phyloP scores from a whole-genome alignment of 1,140 invertebrate species.

The Phymorhynchus buccinoides region DNA sequence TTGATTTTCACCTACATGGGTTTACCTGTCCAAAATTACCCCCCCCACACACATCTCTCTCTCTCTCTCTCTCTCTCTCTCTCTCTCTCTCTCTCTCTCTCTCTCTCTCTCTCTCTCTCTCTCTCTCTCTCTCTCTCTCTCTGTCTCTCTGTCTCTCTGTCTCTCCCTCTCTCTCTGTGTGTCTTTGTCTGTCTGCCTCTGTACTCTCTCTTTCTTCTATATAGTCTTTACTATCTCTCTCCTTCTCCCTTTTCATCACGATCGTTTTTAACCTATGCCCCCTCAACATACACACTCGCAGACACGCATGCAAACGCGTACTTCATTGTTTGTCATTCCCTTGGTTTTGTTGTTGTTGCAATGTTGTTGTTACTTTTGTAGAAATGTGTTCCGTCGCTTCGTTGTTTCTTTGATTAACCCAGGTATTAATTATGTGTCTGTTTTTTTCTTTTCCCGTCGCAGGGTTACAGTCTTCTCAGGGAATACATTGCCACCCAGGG shows the following conservation, averaged over 20 bases:
- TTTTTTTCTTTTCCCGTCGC: constrained; percentile 43
- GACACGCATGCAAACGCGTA: too few relatives aligned
- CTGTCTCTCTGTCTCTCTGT: not conserved
- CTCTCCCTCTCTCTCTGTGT: not conserved
- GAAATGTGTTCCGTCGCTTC: not conserved
- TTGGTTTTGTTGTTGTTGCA: not conserved
- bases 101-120: not conserved
- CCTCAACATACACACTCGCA: too few relatives aligned
- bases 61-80: not conserved
- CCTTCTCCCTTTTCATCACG: too few relatives aligned
- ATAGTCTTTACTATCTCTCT: too few relatives aligned
- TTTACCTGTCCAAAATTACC: not conserved
- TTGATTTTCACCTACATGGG: too few relatives aligned
- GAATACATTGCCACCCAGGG: constrained; percentile 67
- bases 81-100: not conserved
- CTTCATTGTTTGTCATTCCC: too few relatives aligned
- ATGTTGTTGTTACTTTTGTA: not conserved
- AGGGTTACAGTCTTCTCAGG: constrained; percentile 60
- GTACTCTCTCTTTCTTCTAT: not conserved
- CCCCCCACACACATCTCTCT: not conserved
- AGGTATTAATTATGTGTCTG: constrained; percentile 6
- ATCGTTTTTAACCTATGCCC: too few relatives aligned
- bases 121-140: not conserved
- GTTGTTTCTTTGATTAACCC: not conserved
- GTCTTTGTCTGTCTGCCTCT: not conserved